Evolutionary conservation across 2,888 invertebrate species (phyloP).

Genomic region (Volucella bombylans): DNA sequence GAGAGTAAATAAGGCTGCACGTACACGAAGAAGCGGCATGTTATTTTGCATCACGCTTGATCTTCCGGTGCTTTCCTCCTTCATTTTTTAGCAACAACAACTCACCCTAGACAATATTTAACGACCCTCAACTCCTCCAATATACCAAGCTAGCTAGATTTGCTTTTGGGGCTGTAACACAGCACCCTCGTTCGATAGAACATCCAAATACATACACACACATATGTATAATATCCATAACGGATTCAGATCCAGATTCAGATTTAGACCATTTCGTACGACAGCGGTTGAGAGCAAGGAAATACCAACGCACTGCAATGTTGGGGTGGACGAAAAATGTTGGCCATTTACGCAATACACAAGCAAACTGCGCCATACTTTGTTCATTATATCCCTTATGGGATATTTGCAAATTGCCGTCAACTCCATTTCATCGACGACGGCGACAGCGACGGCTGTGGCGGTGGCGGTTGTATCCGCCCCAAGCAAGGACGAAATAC

Average conservation of each 20-base stretch:
- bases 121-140: slow-evolving; percentile 19
- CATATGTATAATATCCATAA: slow-evolving; percentile 4
- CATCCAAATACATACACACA: slow-evolving; percentile 30
- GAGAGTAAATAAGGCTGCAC: slow-evolving; percentile 39
- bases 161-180: slow-evolving; percentile 69
- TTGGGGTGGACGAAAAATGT: slow-evolving; percentile 47
- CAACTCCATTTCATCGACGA: slow-evolving; percentile 62
- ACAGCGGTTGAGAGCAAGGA: slow-evolving; percentile 42
- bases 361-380: slow-evolving; percentile 64
- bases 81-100: slow-evolving; percentile 40
- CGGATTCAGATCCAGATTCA: slow-evolving; percentile 5
- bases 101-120: slow-evolving; percentile 48
- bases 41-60: slow-evolving; percentile 67
- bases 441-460: slow-evolving; percentile 37
- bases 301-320: slow-evolving; percentile 56
- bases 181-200: slow-evolving; percentile 49
- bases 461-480: slow-evolving; percentile 70
- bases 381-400: slow-evolving; percentile 70
- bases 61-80: slow-evolving; percentile 64
- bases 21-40: slow-evolving; percentile 47
- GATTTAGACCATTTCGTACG: slow-evolving; percentile 35
- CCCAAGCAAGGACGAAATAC: slow-evolving; percentile 74
- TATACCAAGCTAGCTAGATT: slow-evolving; percentile 25
- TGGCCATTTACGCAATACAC: slow-evolving; percentile 68
- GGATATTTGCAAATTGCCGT: slow-evolving; percentile 67